A percentile compares a stretch with the other conserved stretches of the same genome.
Conservation (phyloP, 2,113 vertebrate genomes). For the Thamnophis sirtalis region DNA sequence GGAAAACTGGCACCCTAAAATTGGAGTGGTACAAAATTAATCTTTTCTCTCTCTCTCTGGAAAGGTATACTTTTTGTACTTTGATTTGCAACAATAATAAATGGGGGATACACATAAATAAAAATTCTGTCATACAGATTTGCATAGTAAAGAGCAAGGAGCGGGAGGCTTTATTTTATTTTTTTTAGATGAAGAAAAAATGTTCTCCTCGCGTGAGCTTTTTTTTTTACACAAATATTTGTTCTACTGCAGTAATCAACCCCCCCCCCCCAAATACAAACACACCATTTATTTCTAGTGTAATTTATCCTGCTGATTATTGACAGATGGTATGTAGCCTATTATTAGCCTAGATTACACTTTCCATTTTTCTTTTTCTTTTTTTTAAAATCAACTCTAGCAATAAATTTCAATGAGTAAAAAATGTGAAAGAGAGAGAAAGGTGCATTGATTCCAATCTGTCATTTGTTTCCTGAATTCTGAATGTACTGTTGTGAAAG, state of each 20-base stretch:
- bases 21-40: background rate
- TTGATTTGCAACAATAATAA: background rate
- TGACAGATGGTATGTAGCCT: constrained; percentile 24
- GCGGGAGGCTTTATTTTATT: constrained; percentile 5
- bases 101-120: background rate
- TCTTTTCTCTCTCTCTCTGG: background rate
- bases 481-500: constrained; percentile 47
- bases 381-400: constrained; percentile 30
- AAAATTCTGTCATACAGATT: background rate
- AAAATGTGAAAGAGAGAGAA: constrained; percentile 20
- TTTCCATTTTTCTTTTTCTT: constrained; percentile 31
- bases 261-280: constrained; percentile 15
- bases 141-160: background rate
- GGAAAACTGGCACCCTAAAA: background rate
- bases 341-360: constrained; percentile 47
- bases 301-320: constrained; percentile 45
- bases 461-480: constrained; percentile 54
- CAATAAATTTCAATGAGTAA: constrained; percentile 40
- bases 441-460: constrained; percentile 31
- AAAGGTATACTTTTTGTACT: background rate
- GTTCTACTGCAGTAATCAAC: constrained; percentile 29
- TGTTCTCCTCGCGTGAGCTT: background rate
- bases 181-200: background rate
- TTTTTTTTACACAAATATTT: constrained; percentile 51
- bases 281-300: constrained; percentile 19